A percentile compares a stretch with the other conserved stretches of the same genome.
Conservation (phyloP, 2,113 vertebrate genomes). For the Taxidea taxus region DNA sequence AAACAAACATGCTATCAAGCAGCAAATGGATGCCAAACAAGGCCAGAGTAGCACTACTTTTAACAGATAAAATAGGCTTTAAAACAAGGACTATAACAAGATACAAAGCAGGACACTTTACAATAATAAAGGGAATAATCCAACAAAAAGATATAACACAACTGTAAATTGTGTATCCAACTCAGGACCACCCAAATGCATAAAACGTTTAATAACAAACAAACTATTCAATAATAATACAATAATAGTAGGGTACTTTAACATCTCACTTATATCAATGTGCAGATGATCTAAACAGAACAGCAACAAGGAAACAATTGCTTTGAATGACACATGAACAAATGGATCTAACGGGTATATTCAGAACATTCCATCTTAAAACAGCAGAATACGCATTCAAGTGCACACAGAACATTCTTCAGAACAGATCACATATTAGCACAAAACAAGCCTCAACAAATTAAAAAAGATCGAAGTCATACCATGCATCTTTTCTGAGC, state of each 20-base stretch:
- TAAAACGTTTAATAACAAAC: background rate
- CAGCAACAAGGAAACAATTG: background rate
- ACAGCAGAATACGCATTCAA: background rate
- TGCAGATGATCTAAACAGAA: background rate
- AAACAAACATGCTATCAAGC: background rate
- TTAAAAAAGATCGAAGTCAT: background rate
- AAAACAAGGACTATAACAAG: background rate
- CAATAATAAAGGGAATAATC: background rate
- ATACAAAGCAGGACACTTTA: background rate
- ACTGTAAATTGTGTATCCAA: background rate
- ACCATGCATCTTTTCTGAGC: background rate
- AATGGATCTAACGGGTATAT: background rate
- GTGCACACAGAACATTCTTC: background rate
- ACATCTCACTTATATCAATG: background rate
- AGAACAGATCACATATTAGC: background rate
- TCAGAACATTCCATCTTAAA: background rate
- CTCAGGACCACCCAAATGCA: background rate
- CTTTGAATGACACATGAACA: background rate
- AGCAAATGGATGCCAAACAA: background rate
- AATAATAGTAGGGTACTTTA: background rate
- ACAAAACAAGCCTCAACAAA: background rate
- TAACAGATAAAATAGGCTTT: background rate
- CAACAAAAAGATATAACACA: background rate
- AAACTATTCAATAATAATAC: background rate
- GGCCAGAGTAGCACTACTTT: background rate